These are phyloP conservation scores for Drosophila ambigua DNA, from an alignment of 1,140 invertebrate genomes.

Conservation along the genomic window DNA sequence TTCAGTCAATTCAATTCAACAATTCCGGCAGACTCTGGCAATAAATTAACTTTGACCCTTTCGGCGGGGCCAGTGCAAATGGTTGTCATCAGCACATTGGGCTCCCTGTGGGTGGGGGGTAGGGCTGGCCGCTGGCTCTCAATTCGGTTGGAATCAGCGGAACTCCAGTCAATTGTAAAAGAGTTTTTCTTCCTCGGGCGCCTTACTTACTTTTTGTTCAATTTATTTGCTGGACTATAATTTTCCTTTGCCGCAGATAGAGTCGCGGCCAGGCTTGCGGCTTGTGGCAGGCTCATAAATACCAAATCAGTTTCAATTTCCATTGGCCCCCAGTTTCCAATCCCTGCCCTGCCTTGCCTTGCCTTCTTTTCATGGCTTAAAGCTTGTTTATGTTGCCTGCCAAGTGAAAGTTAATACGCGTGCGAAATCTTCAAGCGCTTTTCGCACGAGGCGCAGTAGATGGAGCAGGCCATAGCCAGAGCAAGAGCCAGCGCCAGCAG, in stretches of 20 bases:
- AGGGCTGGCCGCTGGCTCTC: constrained; percentile 26
- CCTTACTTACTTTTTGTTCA: constrained; percentile 37
- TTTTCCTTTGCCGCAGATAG: constrained; percentile 51
- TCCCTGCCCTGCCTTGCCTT: background rate
- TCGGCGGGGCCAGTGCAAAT: constrained; percentile 10
- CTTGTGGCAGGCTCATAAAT: constrained; percentile 63
- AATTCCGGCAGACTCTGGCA: constrained; percentile 15
- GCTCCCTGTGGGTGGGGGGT: background rate
- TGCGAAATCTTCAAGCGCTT: constrained; percentile 65
- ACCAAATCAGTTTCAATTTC: constrained; percentile 73
- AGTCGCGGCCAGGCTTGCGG: background rate
- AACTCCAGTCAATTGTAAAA: constrained; percentile 50
- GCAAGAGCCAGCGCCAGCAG: constrained; percentile 13
- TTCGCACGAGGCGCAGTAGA: constrained; percentile 22
- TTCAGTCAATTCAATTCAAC: constrained; percentile 9
- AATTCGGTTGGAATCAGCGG: constrained; percentile 58
- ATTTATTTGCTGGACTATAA: constrained; percentile 62
- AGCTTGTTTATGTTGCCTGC: constrained; percentile 68
- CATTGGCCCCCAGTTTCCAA: constrained; percentile 17
- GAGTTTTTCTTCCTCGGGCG: constrained; percentile 38
- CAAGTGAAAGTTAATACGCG: constrained; percentile 78
- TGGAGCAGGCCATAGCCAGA: constrained; percentile 2
- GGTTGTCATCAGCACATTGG: constrained; percentile 22
- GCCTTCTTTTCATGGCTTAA: constrained; percentile 42
- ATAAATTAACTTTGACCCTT: constrained; percentile 65